Evolutionary conservation across 1,140 invertebrate genomes (phyloP), one percentile per base, ranked within the genome.

Genomic region (Drosophila truncata): DNA sequence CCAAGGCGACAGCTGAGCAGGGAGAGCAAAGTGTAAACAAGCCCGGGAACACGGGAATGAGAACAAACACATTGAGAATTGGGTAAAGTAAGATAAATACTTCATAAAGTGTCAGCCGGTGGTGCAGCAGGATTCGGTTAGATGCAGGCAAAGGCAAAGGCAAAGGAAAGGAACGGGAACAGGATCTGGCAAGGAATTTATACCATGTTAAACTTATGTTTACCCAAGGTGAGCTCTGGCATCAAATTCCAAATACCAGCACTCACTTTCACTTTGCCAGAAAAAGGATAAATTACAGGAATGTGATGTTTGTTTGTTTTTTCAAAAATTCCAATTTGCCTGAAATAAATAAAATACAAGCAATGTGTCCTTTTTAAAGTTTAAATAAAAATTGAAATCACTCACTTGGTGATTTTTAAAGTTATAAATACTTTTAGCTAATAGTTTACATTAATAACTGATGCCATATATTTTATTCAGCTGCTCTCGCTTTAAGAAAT

Each of bases 61-160:
- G 61, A 77, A 67, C 63, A 77, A 77, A 78, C 62, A 77, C 74
- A 77, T 77, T 49, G 74, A 60, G 49, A 66, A 59, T 77, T 77
- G 31, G 41, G 37, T 39, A 69, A 77, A 77, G 62, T 52, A 77
- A 61, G 63, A 77, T 55, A 69, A 78, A 78, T 77, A 46, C 55
- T 69, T 55, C 54, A 72, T 72, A 72, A 72, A 57, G 35, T 70
- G 66, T 47, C 66, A 29, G 35, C 14, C 16, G 59, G 8, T 41
- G 59, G n/a, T 41, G 54, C 67, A 23, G 55, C 46, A 25, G 35
- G 37, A 72, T 49, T 25, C 18, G 29, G 52, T 42, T 35, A 14
- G 23, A 46, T 54, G 39, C 33, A 37, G 31, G 50, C 18, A 20
- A 20, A n/a, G 23, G 8, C 4, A 29, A 20, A 20, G n/a, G 20